Evolutionary conservation across 2,113 vertebrate genomes (phyloP), one percentile per base, ranked within the genome.

Genomic region (Bubo bubo): DNA sequence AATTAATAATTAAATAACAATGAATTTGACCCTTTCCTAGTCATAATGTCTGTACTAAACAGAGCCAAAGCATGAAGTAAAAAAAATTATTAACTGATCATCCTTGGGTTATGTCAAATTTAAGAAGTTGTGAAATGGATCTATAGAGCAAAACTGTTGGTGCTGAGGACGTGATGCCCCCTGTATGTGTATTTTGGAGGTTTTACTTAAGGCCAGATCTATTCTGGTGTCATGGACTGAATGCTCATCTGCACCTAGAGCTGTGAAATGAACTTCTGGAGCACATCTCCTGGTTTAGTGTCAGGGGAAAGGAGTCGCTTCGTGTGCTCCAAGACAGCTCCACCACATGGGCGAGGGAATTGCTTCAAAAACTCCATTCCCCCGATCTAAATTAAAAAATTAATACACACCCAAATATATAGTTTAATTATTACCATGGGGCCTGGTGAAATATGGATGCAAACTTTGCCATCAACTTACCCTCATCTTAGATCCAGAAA

Each of bases 161-260:
- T 92, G 82, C 19, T 85, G 56, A 79, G 27, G 43, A 77, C 14
- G 27, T 13, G 9, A 80, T 77, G 37, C 13, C 12, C 23, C 12
- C 27, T 14, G 4, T 74, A 53, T 12, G 20, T 0, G 0, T 8
- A 16, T 60, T 93, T 70, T 59, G 49, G 56, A 74, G 14, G 23
- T 37, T 88, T 85, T 79, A 86, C 12, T 12, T 34, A 45, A 80
- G 9, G 12, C 9, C 28, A 72, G 26, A 67, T 47, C 14, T 72
- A 11, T 64, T 83, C 49, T 74, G n/a, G n/a, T 66, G 37, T 49
- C 4, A 2, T 26, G n/a, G n/a, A 39, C 41, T 56, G 39, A 76
- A 67, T 2, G 5, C 20, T 43, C 19, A 50, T 60, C 39, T 66
- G 43, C 59, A 91, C 4, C 24, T 41, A 53, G 43, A 67, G 47